Base-by-base conservation (phyloP, 2,888 invertebrate genomes). In the Steromphala cineraria region DNA sequence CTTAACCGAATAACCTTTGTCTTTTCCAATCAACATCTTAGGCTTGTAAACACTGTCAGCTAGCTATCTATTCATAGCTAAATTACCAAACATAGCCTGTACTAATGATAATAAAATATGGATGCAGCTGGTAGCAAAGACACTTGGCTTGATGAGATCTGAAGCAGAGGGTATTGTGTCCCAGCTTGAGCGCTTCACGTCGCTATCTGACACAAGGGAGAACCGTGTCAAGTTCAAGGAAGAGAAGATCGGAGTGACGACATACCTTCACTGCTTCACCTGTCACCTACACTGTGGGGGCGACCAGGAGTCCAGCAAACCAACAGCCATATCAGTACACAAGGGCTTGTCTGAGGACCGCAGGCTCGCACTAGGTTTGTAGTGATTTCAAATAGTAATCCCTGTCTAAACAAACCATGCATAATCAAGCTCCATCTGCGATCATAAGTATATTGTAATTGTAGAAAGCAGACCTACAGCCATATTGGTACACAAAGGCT, bases 191-290 rank as follows among this genome's bases (percentile, higher is more conserved):
- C 82, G 78, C 31, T 83, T 46, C 81, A 77, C 80, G n/a, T 76
- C 67, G 13, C 67, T 80, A n/a, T 55, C 52, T 53, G 80, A 71
- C 52, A 78, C 17, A 31, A 67, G 77, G 7, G 84, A 81, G 28
- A 79, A 83, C 24, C 82, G 79, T 52, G 89, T 88, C 53, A 81
- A 80, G 53, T 90, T 90, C 82, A 83, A 87, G 31, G 85, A 85
- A 1, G 85, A 84, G 46, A 78, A 82, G 1, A 82, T 90, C 78
- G 84, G 85, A 17, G 87, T 88, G 28, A 85, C 89, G 13, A 89
- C 87, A 13, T 92, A 91, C 80, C 88, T 92, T 10, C 87, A 87
- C 79, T 91, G 92, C 80, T 92, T 92, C 80, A 87, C 89, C 4
- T 92, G 90, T 79, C 88, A 87, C 36, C 81, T 89, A 71, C 88